A percentile compares a stretch with the other conserved stretches of the same genome.
Evolutionary conservation across 2,888 invertebrate genomes (phyloP).

Genomic region (Catotricha subobsoleta): DNA sequence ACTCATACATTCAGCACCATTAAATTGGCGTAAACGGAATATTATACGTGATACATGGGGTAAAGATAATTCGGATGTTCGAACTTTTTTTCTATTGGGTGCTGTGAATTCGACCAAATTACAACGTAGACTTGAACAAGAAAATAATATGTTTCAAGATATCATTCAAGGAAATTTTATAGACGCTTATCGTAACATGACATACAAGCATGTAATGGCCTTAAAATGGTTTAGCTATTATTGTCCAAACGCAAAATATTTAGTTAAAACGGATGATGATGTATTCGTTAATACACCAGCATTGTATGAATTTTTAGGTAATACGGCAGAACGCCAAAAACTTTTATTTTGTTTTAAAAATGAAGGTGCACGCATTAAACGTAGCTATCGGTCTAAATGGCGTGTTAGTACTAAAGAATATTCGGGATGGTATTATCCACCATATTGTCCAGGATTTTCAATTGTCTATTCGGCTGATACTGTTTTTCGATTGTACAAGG

Average conservation of each 20-base stretch:
- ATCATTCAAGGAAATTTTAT: conserved; percentile 58
- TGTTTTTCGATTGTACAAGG: conserved; percentile 35
- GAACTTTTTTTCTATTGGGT: conserved; percentile 51
- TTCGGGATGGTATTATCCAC: conserved; percentile 42
- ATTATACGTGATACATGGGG: conserved; percentile 62
- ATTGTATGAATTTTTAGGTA: conserved; percentile 34
- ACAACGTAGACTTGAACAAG: conserved; percentile 28
- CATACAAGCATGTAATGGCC: conserved; percentile 69
- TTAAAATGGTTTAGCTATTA: conserved; percentile 58
- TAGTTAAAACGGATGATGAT: conserved; percentile 64
- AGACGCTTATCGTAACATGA: conserved; percentile 65
- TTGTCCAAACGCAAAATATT: conserved; percentile 46
- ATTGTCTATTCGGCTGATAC: conserved; percentile 49
- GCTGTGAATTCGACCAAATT: conserved; percentile 27
- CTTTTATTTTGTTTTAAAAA: conserved; percentile 45
- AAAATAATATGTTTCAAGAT: conserved; percentile 41
- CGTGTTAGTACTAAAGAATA: conserved; percentile 51
- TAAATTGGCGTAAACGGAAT: conserved; percentile 42
- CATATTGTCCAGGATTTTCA: conserved; percentile 58
- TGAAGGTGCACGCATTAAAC: conserved; percentile 33
- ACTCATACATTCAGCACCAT: conserved; percentile 49
- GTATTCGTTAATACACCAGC: conserved; percentile 51
- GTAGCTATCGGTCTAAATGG: conserved; percentile 58
- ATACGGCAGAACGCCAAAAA: conserved; percentile 20
- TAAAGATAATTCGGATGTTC: conserved; percentile 32